Conservation (phyloP, 1,140 invertebrate species). For the Cydia pomonella region DNA sequence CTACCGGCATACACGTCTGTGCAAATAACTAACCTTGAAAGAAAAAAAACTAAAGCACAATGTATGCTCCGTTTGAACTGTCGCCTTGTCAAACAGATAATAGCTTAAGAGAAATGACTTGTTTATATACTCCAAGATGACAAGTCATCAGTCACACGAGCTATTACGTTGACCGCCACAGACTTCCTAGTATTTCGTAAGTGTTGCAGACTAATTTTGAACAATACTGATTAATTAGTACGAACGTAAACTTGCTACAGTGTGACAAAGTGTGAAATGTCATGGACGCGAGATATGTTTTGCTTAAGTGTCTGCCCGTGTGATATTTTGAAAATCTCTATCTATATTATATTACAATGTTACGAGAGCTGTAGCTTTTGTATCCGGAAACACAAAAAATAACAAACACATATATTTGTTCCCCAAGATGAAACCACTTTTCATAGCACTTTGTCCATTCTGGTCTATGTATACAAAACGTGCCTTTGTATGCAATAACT, state of each 20-base stretch:
- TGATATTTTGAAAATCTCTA: background rate
- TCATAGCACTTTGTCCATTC: no score
- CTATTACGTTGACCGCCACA: slow-evolving; percentile 47
- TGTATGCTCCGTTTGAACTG: slow-evolving; percentile 32
- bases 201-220: slow-evolving; percentile 13
- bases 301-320: background rate
- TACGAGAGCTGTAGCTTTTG: no score
- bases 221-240: slow-evolving; percentile 11
- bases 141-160: slow-evolving; percentile 50
- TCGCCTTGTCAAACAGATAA: slow-evolving; percentile 44
- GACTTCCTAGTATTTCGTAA: slow-evolving; percentile 47
- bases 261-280: background rate
- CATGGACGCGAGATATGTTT: background rate
- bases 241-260: slow-evolving; percentile 8
- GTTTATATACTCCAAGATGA: slow-evolving; percentile 44
- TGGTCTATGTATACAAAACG: no score
- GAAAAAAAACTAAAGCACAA: slow-evolving; percentile 40
- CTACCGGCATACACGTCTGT: background rate
- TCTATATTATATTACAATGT: no score
- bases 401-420: no score
- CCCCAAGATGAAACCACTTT: no score
- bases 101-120: slow-evolving; percentile 35
- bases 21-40: slow-evolving; percentile 43
- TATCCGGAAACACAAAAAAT: no score
- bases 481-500: no score